These are phyloP conservation scores for Virgularia gustaviana DNA, from an alignment of 92 coral and sea anemone genomes.

Conservation along the genomic window DNA sequence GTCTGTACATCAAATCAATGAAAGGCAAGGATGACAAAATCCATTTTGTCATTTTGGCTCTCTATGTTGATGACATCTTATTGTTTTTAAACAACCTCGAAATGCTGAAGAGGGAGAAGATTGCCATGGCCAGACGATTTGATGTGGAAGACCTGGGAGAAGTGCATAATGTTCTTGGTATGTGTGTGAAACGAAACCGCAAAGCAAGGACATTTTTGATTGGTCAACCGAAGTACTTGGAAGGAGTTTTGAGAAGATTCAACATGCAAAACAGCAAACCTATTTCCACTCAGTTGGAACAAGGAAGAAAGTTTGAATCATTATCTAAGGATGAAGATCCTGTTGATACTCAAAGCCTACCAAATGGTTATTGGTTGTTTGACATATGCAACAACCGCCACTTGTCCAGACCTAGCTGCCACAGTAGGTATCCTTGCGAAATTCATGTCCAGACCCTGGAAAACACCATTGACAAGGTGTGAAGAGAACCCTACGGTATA, in stretches of 20 bases:
- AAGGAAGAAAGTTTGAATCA: background rate
- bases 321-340: background rate
- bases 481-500: background rate
- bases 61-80: no score
- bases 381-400: conserved; percentile 9
- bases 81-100: no score
- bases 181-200: background rate
- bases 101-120: no score
- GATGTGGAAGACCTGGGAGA: conserved; percentile 1
- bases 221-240: background rate
- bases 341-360: conserved; percentile 10
- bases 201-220: background rate
- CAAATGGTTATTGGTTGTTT: background rate
- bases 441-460: conserved; percentile 10
- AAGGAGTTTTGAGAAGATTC: conserved; percentile 9
- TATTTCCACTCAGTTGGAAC: conserved; percentile 8
- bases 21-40: background rate
- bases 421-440: conserved; percentile 26
- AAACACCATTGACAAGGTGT: conserved; percentile 1
- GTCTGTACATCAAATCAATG: background rate
- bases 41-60: no score
- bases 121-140: no score
- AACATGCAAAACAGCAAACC: conserved; percentile 18
- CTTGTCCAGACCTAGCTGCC: conserved; percentile 30
- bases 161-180: conserved; percentile 2